A percentile compares a stretch with the other conserved stretches of the same genome.
phyloP scores from a whole-genome alignment of 2,113 vertebrate genomes.

The Crotalus viridis region DNA sequence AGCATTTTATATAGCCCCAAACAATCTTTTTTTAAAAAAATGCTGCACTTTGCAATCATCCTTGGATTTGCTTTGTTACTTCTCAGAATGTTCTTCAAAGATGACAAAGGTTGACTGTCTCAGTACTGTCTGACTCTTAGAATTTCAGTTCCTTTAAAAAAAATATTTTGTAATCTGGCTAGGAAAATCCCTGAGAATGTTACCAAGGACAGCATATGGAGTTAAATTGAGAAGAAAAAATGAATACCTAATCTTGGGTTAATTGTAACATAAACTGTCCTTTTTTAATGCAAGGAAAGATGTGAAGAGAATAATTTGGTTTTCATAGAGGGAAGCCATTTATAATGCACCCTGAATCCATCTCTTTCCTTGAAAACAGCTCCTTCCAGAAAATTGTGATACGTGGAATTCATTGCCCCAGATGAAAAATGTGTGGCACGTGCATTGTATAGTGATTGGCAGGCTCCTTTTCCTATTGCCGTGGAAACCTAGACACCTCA shows the following conservation, averaged over 20 bases:
- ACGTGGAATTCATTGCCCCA: neutral
- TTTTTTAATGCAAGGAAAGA: neutral
- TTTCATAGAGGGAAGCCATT: neutral
- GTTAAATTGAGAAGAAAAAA: neutral
- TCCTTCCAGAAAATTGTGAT: neutral
- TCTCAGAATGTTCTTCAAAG: neutral
- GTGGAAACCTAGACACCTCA: constrained; percentile 7
- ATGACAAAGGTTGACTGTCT: neutral
- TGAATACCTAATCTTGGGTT: neutral
- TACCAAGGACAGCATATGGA: neutral
- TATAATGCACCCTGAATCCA: neutral
- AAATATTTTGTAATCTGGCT: neutral
- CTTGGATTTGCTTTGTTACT: neutral
- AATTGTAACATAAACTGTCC: neutral
- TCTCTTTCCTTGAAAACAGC: neutral
- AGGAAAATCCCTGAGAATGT: neutral
- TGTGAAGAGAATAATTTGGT: neutral
- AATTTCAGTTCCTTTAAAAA: constrained; percentile 2
- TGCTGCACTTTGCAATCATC: fast-evolving
- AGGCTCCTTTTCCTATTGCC: constrained; percentile 16
- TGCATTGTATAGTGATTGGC: constrained; percentile 63
- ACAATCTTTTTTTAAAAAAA: neutral
- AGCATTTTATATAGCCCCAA: fast-evolving
- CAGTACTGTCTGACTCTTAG: neutral
- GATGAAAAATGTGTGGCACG: constrained; percentile 59